Conservation (phyloP, 2,797 vertebrate genomes). For the Coregonus suidteri region DNA sequence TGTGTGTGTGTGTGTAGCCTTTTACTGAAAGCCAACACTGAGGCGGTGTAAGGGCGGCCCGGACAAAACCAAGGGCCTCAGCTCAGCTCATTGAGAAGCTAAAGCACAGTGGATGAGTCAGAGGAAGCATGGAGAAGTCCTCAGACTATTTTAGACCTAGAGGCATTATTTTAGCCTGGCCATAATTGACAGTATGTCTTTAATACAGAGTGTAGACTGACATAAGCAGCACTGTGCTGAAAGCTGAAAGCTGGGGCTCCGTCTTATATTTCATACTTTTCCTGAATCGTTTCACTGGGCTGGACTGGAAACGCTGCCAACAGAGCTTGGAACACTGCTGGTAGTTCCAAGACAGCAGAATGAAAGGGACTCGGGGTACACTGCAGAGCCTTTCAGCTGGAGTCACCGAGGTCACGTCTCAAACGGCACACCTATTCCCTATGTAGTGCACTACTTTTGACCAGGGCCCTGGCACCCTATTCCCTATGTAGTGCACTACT, state of each 20-base stretch:
- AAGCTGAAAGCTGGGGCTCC: not conserved
- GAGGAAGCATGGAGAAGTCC: not conserved
- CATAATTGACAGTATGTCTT: not conserved
- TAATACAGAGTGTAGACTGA: slow-evolving; percentile 3
- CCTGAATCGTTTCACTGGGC: slow-evolving; percentile 1
- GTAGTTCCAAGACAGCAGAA: not conserved
- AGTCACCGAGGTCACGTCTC: not conserved
- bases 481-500: not conserved
- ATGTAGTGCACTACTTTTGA: not conserved
- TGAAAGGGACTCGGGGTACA: not conserved
- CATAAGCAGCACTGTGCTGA: not conserved
- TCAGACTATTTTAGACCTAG: not conserved
- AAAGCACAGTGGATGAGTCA: not conserved
- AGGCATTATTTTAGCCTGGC: not conserved
- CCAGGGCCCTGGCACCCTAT: not conserved
- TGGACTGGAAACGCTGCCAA: not conserved
- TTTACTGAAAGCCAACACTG: slow-evolving; percentile 2
- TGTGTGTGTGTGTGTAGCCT: slow-evolving; percentile 3
- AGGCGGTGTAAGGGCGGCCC: not conserved
- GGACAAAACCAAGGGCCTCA: not conserved
- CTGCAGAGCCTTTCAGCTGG: not conserved
- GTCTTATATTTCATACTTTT: slow-evolving; percentile 1
- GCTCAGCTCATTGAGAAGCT: not conserved
- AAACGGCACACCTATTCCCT: not conserved
- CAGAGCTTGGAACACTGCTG: not conserved